Conservation (phyloP, 2,113 vertebrate species). For the Chlorodrepanis virens region DNA sequence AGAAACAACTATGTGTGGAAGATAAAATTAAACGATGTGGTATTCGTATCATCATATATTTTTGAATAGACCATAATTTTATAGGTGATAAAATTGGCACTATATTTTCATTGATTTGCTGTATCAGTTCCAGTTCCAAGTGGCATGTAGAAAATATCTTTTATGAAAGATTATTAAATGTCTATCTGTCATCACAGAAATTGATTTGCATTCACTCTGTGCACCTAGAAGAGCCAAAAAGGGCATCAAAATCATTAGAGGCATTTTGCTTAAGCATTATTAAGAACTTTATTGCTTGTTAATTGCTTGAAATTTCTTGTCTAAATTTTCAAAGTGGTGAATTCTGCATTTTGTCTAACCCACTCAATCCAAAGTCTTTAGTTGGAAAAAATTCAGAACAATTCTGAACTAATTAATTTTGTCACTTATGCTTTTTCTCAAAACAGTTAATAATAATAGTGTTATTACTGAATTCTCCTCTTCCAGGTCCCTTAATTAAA, state of each 20-base stretch:
- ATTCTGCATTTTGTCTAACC: neutral
- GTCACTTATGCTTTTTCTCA: neutral
- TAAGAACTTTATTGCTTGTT: neutral
- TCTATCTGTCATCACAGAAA: conserved; percentile 30
- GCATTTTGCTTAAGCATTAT: conserved; percentile 32
- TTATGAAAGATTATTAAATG: conserved; percentile 51
- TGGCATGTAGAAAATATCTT: conserved; percentile 52
- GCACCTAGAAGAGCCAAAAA: neutral
- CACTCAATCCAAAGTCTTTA: neutral
- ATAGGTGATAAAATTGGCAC: conserved; percentile 59
- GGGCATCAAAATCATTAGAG: conserved; percentile 13
- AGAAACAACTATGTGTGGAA: conserved; percentile 34
- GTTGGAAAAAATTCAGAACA: neutral
- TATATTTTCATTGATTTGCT: conserved; percentile 65
- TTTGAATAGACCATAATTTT: conserved; percentile 54
- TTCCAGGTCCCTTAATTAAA: neutral
- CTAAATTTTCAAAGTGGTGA: neutral
- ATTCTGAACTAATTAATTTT: neutral
- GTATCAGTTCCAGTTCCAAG: conserved; percentile 16
- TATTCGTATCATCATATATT: conserved; percentile 37
- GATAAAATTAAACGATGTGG: conserved; percentile 62
- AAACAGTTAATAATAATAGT: neutral
- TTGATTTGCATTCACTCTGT: neutral
- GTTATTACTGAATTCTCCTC: neutral
- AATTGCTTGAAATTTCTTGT: neutral